phyloP scores from a whole-genome alignment of 2,888 invertebrate species.

The Drosophila infuscata region DNA sequence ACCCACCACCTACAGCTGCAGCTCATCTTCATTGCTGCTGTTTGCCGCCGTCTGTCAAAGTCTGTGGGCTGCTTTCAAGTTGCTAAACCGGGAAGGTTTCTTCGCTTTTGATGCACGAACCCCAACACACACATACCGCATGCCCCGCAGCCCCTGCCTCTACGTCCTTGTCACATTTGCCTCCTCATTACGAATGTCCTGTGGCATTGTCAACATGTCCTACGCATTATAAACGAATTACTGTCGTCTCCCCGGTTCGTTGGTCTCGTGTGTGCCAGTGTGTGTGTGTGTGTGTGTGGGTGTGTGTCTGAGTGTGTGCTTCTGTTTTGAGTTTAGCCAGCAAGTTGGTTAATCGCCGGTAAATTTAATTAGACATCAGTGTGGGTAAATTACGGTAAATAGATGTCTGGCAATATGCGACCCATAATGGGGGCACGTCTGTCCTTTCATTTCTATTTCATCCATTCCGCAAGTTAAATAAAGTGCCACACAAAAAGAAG shows the following conservation, averaged over 20 bases:
- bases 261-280: constrained; percentile 20
- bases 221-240: constrained; percentile 84
- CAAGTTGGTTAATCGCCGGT: constrained; percentile 82
- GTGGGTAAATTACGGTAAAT: constrained; percentile 77
- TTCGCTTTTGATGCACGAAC: constrained; percentile 71
- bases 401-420: constrained; percentile 71
- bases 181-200: constrained; percentile 80
- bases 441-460: constrained; percentile 38
- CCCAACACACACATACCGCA: not conserved
- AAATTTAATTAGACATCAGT: constrained; percentile 78
- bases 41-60: constrained; percentile 71
- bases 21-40: constrained; percentile 30
- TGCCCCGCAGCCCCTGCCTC: not conserved
- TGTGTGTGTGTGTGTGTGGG: constrained; percentile 10
- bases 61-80: constrained; percentile 75
- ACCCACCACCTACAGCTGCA: constrained; percentile 15
- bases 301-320: constrained; percentile 26
- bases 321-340: constrained; percentile 69
- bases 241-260: constrained; percentile 64
- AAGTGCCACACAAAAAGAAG: constrained; percentile 31
- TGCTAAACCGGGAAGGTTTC: constrained; percentile 72
- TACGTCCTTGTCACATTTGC: constrained; percentile 34
- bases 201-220: constrained; percentile 84
- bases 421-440: constrained; percentile 22
- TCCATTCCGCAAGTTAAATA: constrained; percentile 44